Evolutionary conservation across 2,797 vertebrate genomes (phyloP).

Genomic region (Tachyglossus aculeatus): DNA sequence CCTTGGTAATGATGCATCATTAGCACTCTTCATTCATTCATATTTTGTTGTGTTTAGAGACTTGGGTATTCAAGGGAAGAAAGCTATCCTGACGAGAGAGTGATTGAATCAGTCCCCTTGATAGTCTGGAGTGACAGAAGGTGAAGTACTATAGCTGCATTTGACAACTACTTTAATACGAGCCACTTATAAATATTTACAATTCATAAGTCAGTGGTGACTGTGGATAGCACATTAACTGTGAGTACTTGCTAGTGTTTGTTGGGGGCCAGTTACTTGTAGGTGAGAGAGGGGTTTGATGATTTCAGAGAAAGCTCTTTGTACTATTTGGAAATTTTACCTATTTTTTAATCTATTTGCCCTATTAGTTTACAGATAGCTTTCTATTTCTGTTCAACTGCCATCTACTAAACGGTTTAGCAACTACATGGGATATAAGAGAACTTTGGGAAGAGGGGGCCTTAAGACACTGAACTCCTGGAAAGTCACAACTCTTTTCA

Average conservation of each 20-base stretch:
- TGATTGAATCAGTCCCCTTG: conserved; percentile 73
- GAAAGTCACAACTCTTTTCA: not conserved
- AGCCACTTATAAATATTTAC: conserved; percentile 81
- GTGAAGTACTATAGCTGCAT: conserved; percentile 69
- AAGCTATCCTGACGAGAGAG: conserved; percentile 76
- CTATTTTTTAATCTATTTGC: not conserved
- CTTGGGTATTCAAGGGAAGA: conserved; percentile 71
- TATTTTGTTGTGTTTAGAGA: conserved; percentile 80
- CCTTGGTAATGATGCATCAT: conserved; percentile 73
- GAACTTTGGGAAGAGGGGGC: not conserved
- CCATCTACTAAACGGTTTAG: not conserved
- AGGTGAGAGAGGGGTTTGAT: conserved; percentile 28
- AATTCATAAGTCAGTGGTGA: conserved; percentile 70
- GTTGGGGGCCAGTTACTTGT: conserved; percentile 54
- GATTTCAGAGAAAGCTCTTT: not conserved
- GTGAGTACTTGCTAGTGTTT: conserved; percentile 56
- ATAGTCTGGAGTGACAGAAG: conserved; percentile 72
- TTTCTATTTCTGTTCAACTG: not conserved
- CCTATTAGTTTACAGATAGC: not conserved
- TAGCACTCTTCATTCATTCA: conserved; percentile 73
- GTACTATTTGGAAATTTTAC: not conserved
- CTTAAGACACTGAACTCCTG: not conserved
- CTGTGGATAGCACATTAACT: conserved; percentile 57
- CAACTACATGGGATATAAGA: not conserved
- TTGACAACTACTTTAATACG: conserved; percentile 77